Conservation (phyloP, 1,140 invertebrate species). For the Drosophila kikkawai region DNA sequence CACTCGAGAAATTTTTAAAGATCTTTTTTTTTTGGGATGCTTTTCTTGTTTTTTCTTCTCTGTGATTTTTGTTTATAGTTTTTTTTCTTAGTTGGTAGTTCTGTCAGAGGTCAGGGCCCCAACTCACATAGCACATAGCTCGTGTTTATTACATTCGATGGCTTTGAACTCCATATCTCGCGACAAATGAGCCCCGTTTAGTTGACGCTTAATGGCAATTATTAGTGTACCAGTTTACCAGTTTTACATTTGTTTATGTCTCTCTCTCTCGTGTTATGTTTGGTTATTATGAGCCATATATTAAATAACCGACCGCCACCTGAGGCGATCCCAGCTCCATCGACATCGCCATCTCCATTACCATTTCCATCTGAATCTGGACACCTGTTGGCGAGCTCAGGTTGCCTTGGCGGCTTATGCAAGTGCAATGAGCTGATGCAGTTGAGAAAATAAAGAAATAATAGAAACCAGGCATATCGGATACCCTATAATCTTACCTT, state of each 20-base stretch:
- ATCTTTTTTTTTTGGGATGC: constrained; percentile 6
- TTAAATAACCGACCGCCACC: constrained; percentile 50
- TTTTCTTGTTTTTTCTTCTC: neutral
- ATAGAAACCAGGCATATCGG: neutral
- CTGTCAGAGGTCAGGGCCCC: constrained; percentile 42
- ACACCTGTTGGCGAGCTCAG: constrained; percentile 14
- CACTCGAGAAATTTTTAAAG: constrained; percentile 45
- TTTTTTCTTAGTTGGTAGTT: neutral
- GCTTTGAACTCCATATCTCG: constrained; percentile 68
- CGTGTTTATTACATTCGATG: constrained; percentile 59
- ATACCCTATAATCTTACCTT: constrained; percentile 3
- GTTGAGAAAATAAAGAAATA: neutral
- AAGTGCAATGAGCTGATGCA: constrained; percentile 46
- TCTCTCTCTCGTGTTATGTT: constrained; percentile 31
- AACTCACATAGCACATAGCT: neutral
- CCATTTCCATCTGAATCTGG: constrained; percentile 4
- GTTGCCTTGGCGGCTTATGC: constrained; percentile 36
- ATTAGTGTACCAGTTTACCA: constrained; percentile 74
- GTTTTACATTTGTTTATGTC: constrained; percentile 25
- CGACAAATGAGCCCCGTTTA: constrained; percentile 43
- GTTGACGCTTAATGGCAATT: constrained; percentile 68
- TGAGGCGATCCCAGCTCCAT: constrained; percentile 18
- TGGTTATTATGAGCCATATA: constrained; percentile 58
- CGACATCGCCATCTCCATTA: constrained; percentile 7
- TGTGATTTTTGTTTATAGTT: too few species aligned